Conservation (phyloP, 2,888 invertebrate genomes). For the Pardosa pseudoannulata region DNA sequence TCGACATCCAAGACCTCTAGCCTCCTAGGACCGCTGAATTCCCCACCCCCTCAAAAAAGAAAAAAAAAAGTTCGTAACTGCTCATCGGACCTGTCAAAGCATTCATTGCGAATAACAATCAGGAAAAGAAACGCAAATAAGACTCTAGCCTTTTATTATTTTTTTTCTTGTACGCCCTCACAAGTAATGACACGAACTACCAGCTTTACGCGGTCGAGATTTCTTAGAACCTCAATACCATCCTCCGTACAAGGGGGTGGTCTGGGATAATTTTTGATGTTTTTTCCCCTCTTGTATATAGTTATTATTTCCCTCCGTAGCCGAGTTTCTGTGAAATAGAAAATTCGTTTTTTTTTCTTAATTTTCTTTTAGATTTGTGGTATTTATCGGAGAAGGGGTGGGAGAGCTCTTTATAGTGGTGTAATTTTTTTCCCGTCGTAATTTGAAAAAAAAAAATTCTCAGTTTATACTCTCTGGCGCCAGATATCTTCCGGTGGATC, state of each 20-base stretch:
- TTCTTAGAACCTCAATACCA: background rate
- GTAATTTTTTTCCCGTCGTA: background rate
- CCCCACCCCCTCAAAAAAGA: background rate
- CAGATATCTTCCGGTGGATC: background rate
- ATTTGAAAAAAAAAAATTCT: background rate
- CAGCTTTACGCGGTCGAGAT: constrained; percentile 12
- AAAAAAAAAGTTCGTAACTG: constrained; percentile 18
- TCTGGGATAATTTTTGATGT: background rate
- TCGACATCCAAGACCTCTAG: background rate
- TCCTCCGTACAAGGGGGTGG: background rate
- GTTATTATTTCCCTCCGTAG: constrained; percentile 56
- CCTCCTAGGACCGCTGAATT: background rate
- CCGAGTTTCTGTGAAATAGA: constrained; percentile 74
- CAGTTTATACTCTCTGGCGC: background rate
- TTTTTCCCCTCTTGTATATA: background rate
- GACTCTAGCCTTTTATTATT: constrained; percentile 1
- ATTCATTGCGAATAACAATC: constrained; percentile 61
- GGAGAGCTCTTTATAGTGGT: background rate
- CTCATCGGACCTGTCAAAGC: constrained; percentile 65
- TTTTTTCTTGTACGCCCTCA: background rate
- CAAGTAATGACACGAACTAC: constrained; percentile 13
- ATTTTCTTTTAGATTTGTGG: background rate
- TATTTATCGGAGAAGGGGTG: background rate
- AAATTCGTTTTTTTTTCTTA: constrained; percentile 50
- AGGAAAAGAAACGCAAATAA: constrained; percentile 51